Percentiles rank a stretch among this genome's conserved stretches.
These are phyloP conservation scores for Zygothrica quintamaculata DNA, from an alignment of 2,888 invertebrate species.

Conservation along the genomic window DNA sequence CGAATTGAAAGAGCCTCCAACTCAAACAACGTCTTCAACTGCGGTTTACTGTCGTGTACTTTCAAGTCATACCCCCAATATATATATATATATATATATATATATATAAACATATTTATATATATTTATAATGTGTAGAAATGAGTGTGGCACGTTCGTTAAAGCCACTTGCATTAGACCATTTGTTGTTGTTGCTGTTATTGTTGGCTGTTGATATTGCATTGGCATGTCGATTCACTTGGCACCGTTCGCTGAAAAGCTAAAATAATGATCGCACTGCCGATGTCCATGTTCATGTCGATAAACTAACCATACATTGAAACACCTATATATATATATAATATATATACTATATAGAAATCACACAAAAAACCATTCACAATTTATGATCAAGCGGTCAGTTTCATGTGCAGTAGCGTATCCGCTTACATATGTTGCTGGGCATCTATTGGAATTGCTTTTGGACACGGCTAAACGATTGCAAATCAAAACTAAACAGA, in stretches of 20 bases:
- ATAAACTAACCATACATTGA: background rate
- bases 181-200: slow-evolving; percentile 6
- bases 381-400: slow-evolving; percentile 41
- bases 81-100: too few species aligned
- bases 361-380: slow-evolving; percentile 39
- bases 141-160: slow-evolving; percentile 50
- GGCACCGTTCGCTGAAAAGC: slow-evolving; percentile 40
- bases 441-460: slow-evolving; percentile 13
- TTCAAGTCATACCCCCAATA: slow-evolving; percentile 9
- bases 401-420: slow-evolving; percentile 45
- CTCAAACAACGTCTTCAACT: slow-evolving; percentile 33
- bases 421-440: slow-evolving; percentile 5
- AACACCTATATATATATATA: background rate
- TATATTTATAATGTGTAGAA: slow-evolving; percentile 45
- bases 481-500: slow-evolving; percentile 18
- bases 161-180: slow-evolving; percentile 38
- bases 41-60: slow-evolving; percentile 46
- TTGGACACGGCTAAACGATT: slow-evolving; percentile 26
- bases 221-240: slow-evolving; percentile 41
- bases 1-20: slow-evolving; percentile 45
- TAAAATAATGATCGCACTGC: slow-evolving; percentile 44
- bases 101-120: too few species aligned
- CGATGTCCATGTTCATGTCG: slow-evolving; percentile 40
- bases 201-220: slow-evolving; percentile 26
- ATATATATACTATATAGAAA: slow-evolving; percentile 17